Evolutionary conservation across 2,113 vertebrate species (phyloP), one percentile per base, ranked within the genome.

Genomic region (Proterorhinus semilunaris): DNA sequence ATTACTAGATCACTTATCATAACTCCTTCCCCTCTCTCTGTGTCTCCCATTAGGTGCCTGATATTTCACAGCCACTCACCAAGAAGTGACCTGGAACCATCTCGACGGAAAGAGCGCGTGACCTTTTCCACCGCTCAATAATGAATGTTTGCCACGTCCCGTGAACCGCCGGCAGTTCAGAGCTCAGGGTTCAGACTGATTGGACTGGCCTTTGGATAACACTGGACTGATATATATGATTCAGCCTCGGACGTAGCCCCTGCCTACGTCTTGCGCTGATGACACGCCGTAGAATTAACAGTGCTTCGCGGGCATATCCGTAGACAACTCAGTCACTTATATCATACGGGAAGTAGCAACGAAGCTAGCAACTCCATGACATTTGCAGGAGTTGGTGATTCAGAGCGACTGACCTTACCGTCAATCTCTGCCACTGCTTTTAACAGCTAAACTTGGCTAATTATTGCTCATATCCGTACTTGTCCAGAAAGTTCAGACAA

Each of bases 21-120:
- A 55, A 10, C 10, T 16, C 6, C 27, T 46, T 17, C 27, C 27
- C 27, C 27, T 36, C 42, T 48, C 44, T 51, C 6, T 42, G 13
- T 84, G 10, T 67, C 36, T 81, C 66, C 42, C 61, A 67, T 46
- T 62, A 90, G 88, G 84, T 87, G 42, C 55, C 67, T 66, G 66
- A 72, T 21, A 67, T 62, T 43, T 65, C 62, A 65, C 45, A 54
- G 7, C 43, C 66, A 62, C 46, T 45, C 63, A 51, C 71, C 8
- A 43, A 50, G 36, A 64, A 65, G 58, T 61, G 58, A 61, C 58
- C 58, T 2, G 75, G 76, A 59, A 55, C 10, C 48, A 8, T 43
- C 16, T 71, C 0, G 11, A 53, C 66, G 17, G 44, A 65, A 21
- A 59, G 16, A 27, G 68, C 68, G 36, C 10, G 70, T 50, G 54